phyloP scores from a whole-genome alignment of 2,888 invertebrate genomes.

The Amphipyra tragopoginis region DNA sequence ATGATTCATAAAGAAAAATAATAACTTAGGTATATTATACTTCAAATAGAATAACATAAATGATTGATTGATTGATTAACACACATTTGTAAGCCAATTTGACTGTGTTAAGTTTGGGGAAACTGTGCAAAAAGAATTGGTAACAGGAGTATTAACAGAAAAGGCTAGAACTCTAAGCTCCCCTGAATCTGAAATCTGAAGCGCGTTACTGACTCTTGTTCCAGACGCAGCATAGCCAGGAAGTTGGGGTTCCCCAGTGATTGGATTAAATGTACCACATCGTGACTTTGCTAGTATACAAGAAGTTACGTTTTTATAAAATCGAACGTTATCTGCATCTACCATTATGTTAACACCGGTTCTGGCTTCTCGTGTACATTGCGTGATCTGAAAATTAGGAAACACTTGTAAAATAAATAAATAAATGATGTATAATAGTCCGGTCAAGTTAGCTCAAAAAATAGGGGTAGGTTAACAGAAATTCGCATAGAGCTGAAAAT shows the following conservation, averaged over 20 bases:
- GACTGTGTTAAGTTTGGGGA: constrained; percentile 87
- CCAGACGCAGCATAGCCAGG: constrained; percentile 82
- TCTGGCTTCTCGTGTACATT: constrained; percentile 88
- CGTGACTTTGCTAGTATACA: constrained; percentile 91
- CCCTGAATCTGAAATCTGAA: constrained; percentile 89
- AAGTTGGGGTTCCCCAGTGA: constrained; percentile 91
- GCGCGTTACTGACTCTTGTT: constrained; percentile 85
- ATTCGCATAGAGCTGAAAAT: no score
- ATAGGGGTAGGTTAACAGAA: no score
- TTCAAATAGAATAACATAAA: neutral
- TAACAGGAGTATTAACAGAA: constrained; percentile 84
- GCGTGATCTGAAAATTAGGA: constrained; percentile 81
- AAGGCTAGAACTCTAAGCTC: constrained; percentile 89
- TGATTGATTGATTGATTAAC: constrained; percentile 59
- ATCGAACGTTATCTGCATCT: constrained; percentile 87
- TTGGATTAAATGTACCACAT: constrained; percentile 91
- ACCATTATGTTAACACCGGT: constrained; percentile 84
- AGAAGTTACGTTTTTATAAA: constrained; percentile 91
- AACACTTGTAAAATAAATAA: neutral
- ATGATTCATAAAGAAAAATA: no score
- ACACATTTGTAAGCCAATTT: constrained; percentile 84
- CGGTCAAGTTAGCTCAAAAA: no score
- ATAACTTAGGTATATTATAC: no score
- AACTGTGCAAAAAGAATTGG: constrained; percentile 88
- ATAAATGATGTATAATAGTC: no score